Conservation (phyloP, 2,113 vertebrate species). For the Mobula hypostoma region DNA sequence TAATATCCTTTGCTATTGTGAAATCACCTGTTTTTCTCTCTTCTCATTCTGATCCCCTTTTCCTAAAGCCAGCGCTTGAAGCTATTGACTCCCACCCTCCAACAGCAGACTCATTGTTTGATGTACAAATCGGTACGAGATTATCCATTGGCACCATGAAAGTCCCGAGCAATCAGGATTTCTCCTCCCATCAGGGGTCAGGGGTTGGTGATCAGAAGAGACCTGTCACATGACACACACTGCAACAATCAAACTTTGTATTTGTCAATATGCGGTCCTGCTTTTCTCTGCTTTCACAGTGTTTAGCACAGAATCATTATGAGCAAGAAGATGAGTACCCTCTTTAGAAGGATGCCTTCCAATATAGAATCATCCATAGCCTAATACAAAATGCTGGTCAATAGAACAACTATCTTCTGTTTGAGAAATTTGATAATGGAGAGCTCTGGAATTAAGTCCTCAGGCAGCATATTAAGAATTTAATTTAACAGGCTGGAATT, state of each 20-base stretch:
- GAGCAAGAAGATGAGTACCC: background rate
- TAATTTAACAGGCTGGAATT: background rate
- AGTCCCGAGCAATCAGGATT: background rate
- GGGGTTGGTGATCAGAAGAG: background rate
- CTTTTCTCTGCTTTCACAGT: background rate
- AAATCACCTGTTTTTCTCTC: background rate
- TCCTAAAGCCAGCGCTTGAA: background rate
- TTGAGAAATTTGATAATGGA: background rate
- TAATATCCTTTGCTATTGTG: background rate
- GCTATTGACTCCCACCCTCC: background rate
- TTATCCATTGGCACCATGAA: background rate
- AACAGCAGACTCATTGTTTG: background rate
- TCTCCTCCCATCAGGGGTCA: background rate
- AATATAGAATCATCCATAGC: background rate
- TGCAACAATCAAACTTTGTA: background rate
- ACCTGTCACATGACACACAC: background rate
- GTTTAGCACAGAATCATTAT: background rate
- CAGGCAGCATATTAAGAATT: background rate
- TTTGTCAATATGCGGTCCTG: background rate
- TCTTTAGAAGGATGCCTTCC: background rate
- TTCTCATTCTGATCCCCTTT: background rate
- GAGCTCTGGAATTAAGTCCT: background rate
- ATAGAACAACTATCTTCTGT: background rate
- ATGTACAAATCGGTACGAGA: background rate
- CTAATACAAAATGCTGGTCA: background rate